Evolutionary conservation across 2,113 vertebrate genomes (phyloP), one percentile per base, ranked within the genome.

Genomic region (Talpa occidentalis): DNA sequence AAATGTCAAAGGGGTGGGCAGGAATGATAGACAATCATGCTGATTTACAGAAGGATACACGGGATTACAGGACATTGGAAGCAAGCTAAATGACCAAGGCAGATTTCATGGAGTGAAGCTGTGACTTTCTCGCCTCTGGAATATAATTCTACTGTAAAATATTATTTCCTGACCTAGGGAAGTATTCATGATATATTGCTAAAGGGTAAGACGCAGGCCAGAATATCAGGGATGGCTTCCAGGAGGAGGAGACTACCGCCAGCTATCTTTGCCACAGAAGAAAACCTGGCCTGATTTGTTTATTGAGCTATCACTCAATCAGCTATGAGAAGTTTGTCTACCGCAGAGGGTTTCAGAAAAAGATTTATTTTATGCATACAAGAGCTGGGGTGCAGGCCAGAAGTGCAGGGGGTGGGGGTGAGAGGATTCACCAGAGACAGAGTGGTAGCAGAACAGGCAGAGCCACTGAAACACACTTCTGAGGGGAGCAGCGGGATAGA

Each of bases 1-100:
- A 82, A 89, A 86, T 70, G 78, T 85, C 86, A 66, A 47, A 88
- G 44, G 52, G 93, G 28, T 54, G 26, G 90, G 59, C 24, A 66
- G 72, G 86, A 49, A 56, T 28, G n/a, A 62, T 30, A 10, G 72
- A 32, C 0, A 30, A 40, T 10, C 22, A 6, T 66, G 24, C 28
- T 49, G 12, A 3, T 47, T 72, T 69, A 72, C 44, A 8, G 47
- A 52, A 84, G 80, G 60, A 22, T 42, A n/a, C 56, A 81, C 37
- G 24, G 69, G 49, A 72, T 77, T 74, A 42, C 30, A 88, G 69
- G 88, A 90, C 30, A 35, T 19, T n/a, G n/a, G 22, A 70, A 84
- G 49, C 16, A 47, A 54, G 74, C 2, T 24, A 47, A 85, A 54
- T 72, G 37, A 37, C 47, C 70, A 72, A 73, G 35, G 73, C 66